Evolutionary conservation across 1,140 invertebrate genomes (phyloP).

Genomic region (Hormaphis cornu): DNA sequence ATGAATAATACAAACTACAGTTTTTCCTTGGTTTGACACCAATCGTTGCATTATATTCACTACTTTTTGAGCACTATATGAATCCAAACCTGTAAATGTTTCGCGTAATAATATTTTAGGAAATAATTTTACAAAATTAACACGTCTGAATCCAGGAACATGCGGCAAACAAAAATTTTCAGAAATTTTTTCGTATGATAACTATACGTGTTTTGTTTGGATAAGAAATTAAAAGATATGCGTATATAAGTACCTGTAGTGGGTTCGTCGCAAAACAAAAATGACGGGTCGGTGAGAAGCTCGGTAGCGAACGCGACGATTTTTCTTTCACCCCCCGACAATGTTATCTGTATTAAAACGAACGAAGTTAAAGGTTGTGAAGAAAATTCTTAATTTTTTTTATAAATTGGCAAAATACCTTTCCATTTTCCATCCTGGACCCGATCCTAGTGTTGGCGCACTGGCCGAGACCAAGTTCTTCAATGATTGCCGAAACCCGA

Average conservation of each 20-base stretch:
- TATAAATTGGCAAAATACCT: neutral
- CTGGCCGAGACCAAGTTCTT: slow-evolving; percentile 61
- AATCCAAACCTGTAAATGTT: slow-evolving; percentile 67
- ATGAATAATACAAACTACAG: slow-evolving; percentile 91
- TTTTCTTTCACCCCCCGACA: slow-evolving; percentile 91
- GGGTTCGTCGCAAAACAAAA: slow-evolving; percentile 93
- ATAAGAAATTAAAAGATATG: no score
- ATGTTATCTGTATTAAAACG: slow-evolving; percentile 44
- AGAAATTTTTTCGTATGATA: neutral
- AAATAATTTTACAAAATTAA: neutral
- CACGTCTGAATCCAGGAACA: neutral
- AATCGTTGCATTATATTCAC: slow-evolving; percentile 61
- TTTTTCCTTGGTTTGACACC: slow-evolving; percentile 58
- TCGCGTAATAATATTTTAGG: no score
- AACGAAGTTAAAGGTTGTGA: slow-evolving; percentile 13
- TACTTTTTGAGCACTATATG: slow-evolving; percentile 80
- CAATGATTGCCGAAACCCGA: slow-evolving; percentile 59
- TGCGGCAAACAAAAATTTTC: neutral
- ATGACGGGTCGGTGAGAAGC: slow-evolving; percentile 78
- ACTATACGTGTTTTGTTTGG: no score
- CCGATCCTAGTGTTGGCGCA: slow-evolving; percentile 68
- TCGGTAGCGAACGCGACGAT: slow-evolving; percentile 87
- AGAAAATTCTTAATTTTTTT: neutral
- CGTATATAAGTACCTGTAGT: slow-evolving; percentile 60
- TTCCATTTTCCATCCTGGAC: slow-evolving; percentile 33